These are phyloP conservation scores for Probaryconus sp. DNA, from an alignment of 1,140 invertebrate genomes.

Conservation along the genomic window DNA sequence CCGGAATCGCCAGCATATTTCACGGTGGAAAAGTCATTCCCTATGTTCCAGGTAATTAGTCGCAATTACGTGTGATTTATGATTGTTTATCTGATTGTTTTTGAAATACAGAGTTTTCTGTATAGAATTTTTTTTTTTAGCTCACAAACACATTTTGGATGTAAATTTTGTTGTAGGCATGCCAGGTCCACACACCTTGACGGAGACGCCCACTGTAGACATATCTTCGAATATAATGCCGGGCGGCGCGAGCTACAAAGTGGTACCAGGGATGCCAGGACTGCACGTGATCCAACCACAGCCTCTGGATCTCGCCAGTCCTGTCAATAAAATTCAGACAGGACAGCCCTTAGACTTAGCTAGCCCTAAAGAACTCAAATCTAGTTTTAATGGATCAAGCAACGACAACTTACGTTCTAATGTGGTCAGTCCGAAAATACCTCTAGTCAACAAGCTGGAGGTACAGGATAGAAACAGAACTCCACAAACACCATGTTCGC, in stretches of 20 bases:
- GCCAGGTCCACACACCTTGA: conserved; percentile 85
- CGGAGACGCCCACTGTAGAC: conserved; percentile 72
- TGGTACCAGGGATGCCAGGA: conserved; percentile 68
- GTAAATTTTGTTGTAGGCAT: conserved; percentile 80
- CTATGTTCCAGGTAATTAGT: conserved; percentile 83
- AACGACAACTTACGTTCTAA: conserved; percentile 41
- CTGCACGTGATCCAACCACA: conserved; percentile 67
- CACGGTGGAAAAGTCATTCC: conserved; percentile 86
- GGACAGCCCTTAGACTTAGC: conserved; percentile 66
- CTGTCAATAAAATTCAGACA: conserved; percentile 55
- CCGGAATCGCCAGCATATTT: conserved; percentile 70
- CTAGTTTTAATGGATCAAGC: conserved; percentile 54
- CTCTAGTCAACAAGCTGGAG: conserved; percentile 44
- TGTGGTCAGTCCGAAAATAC: conserved; percentile 60
- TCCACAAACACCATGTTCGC: conserved; percentile 19
- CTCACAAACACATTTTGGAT: too few species aligned
- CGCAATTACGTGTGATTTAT: too few species aligned
- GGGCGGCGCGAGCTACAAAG: conserved; percentile 66
- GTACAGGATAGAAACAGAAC: conserved; percentile 48
- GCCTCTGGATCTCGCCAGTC: conserved; percentile 71
- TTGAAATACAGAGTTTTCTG: too few species aligned
- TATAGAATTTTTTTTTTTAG: not conserved
- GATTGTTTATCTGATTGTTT: too few species aligned
- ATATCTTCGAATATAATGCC: conserved; percentile 65
- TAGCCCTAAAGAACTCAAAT: conserved; percentile 65